Evolutionary conservation across 2,113 vertebrate species (phyloP).

Genomic region (Equus quagga): DNA sequence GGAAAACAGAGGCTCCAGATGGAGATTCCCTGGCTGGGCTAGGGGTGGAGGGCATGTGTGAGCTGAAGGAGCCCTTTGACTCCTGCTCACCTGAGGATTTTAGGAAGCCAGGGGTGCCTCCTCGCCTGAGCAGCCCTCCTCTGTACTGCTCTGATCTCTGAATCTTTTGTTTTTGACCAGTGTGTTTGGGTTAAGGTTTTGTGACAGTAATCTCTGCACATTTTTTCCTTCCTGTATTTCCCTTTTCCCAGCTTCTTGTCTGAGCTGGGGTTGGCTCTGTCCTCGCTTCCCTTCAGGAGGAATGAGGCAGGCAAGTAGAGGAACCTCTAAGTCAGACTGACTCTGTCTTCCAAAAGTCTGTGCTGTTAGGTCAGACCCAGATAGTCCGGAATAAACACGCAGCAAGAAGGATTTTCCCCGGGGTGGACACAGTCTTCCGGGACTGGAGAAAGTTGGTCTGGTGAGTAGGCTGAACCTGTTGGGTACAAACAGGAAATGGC

Average conservation of each 20-base stretch:
- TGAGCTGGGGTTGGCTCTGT: neutral
- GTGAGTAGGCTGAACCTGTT: neutral
- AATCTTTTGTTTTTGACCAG: neutral
- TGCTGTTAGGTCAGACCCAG: neutral
- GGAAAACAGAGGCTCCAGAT: neutral
- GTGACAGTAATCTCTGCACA: neutral
- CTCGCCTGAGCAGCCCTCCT: neutral
- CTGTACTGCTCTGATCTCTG: neutral
- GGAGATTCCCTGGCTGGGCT: neutral
- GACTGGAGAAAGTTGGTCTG: neutral
- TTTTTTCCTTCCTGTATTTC: neutral
- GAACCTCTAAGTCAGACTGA: neutral
- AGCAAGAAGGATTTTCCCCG: neutral
- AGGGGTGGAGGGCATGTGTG: neutral
- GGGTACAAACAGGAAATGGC: neutral
- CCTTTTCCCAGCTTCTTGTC: neutral
- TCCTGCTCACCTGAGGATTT: neutral
- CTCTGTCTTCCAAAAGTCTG: slow-evolving; percentile 14
- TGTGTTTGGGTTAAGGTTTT: neutral
- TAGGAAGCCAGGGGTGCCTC: neutral
- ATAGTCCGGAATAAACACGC: neutral
- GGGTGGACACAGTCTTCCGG: neutral
- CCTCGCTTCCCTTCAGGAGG: neutral
- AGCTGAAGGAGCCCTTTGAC: neutral
- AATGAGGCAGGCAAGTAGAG: neutral